Conservation (phyloP, 1,140 invertebrate species). For the Thaumetopoea pityocampa region DNA sequence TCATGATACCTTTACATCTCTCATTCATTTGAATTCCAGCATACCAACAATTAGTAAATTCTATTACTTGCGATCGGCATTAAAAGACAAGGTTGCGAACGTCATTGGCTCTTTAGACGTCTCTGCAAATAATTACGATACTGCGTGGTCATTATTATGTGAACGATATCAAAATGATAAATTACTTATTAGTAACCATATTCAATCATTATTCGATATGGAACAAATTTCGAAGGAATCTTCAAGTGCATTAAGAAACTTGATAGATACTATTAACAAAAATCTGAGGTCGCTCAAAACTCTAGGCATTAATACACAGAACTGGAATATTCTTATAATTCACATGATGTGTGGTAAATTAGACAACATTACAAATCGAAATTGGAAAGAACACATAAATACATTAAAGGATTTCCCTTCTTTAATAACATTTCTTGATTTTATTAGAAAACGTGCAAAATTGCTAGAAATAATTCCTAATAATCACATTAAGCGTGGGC, state of each 20-base stretch:
- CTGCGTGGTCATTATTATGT: slow-evolving; percentile 2
- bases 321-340: slow-evolving; percentile 22
- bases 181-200: not conserved
- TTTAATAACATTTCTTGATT: slow-evolving; percentile 18
- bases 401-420: slow-evolving; percentile 9
- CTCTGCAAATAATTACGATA: slow-evolving; percentile 1
- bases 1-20: too few species aligned
- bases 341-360: slow-evolving; percentile 18
- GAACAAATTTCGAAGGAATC: not conserved
- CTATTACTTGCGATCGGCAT: too few species aligned
- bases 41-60: too few species aligned
- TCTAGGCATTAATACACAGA: slow-evolving; percentile 8
- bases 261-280: slow-evolving; percentile 18
- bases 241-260: not conserved
- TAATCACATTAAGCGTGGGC: too few species aligned
- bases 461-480: slow-evolving; percentile 25
- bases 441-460: slow-evolving; percentile 21
- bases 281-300: slow-evolving; percentile 22
- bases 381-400: slow-evolving; percentile 24
- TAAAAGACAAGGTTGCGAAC: too few species aligned
- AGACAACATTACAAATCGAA: slow-evolving; percentile 9
- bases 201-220: slow-evolving; percentile 3
- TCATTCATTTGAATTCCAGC: too few species aligned
- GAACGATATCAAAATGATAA: slow-evolving; percentile 3
- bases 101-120: too few species aligned